A percentile compares a stretch with the other conserved stretches of the same genome.
These are phyloP conservation scores for western clawed frog (Xenopus tropicalis) DNA, from an alignment of 2,113 vertebrate species.

Conservation along the genomic window DNA sequence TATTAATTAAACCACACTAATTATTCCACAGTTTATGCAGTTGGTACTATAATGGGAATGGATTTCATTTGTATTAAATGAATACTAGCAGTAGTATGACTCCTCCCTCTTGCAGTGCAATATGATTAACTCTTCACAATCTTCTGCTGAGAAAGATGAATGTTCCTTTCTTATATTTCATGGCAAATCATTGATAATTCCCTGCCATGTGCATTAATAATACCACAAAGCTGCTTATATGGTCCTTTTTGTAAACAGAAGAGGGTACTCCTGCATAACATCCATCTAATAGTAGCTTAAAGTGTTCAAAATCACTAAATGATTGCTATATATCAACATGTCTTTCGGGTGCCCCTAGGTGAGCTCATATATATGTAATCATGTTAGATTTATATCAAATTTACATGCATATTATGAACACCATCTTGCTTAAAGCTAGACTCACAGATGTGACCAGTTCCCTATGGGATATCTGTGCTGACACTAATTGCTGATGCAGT, in stretches of 20 bases:
- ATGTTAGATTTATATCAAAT: constrained; percentile 44
- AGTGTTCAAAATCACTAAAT: constrained; percentile 2
- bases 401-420: constrained; percentile 36
- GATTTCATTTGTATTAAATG: too few species aligned
- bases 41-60: too few species aligned
- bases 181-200: not conserved
- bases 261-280: not conserved
- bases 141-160: too few species aligned
- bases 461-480: constrained; percentile 17
- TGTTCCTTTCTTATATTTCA: too few species aligned
- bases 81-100: too few species aligned
- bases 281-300: constrained; percentile 5
- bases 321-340: constrained; percentile 37
- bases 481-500: constrained; percentile 44
- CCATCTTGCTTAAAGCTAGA: constrained; percentile 28
- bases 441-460: constrained; percentile 37
- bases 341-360: constrained; percentile 17
- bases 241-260: not conserved
- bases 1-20: too few species aligned
- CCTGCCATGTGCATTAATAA: not conserved
- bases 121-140: too few species aligned
- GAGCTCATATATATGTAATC: constrained; percentile 31
- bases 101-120: too few species aligned
- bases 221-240: not conserved
- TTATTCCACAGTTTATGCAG: too few species aligned